phyloP scores from a whole-genome alignment of 2,113 vertebrate genomes.

The Sula dactylatra region DNA sequence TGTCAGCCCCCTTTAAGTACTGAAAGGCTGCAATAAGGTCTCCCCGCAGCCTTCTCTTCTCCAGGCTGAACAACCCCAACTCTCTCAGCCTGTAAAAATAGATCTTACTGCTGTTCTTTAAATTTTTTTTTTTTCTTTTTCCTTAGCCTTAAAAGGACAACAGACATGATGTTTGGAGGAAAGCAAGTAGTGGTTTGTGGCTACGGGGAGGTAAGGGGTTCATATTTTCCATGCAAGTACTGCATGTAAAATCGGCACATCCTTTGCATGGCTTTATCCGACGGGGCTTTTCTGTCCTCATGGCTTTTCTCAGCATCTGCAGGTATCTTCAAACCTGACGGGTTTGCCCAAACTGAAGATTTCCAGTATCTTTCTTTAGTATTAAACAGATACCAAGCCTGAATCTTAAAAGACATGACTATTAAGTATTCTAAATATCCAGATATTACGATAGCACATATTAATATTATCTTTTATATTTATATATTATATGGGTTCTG shows the following conservation, averaged over 20 bases:
- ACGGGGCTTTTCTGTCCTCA: not conserved
- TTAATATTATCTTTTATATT: not conserved
- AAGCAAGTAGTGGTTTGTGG: slow-evolving; percentile 98
- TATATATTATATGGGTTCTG: not conserved
- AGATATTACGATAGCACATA: fast-evolving
- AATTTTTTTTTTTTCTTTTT: not conserved
- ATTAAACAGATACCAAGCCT: not conserved
- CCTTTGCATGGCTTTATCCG: not conserved
- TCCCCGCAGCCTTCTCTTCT: too few relatives aligned
- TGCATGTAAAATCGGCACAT: fast-evolving
- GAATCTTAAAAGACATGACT: not conserved
- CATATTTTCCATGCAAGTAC: not conserved
- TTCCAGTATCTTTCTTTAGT: not conserved
- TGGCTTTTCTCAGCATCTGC: not conserved
- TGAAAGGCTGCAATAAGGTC: too few relatives aligned
- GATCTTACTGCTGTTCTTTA: not conserved
- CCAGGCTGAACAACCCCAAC: too few relatives aligned
- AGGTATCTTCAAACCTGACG: fast-evolving
- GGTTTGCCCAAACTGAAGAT: fast-evolving
- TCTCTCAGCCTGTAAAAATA: too few relatives aligned
- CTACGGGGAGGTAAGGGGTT: slow-evolving; percentile 89
- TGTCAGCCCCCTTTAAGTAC: too few relatives aligned
- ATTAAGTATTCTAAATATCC: not conserved
- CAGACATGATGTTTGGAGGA: slow-evolving; percentile 98
- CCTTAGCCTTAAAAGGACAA: slow-evolving; percentile 91